Base-by-base conservation (phyloP, 2,113 vertebrate species). In the Polyodon spathula region DNA sequence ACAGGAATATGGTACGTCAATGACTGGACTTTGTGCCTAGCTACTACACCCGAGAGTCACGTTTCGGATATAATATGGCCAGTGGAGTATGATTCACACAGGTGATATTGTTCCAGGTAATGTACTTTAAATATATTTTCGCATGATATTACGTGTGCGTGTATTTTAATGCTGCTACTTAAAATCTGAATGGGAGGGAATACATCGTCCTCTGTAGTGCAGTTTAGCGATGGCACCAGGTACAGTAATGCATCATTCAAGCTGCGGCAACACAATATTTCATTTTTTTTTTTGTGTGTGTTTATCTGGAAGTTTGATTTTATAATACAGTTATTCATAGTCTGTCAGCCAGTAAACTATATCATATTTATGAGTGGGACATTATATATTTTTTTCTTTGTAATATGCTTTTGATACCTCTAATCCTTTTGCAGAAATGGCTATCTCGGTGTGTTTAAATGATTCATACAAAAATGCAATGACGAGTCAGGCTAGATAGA, bases 31-130 rank as follows among this genome's bases (percentile, higher is more conserved):
- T 66, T 12, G 15, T 41, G 63, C 63, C 42, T 78, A 63, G 58
- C 11, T 12, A 12, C 46, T 38, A 44, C 50, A 39, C 63, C 9
- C 55, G 48, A 48, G 38, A n/a, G 39, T 17, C 44, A 50, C 56
- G 51, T 52, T 60, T 63, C 50, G 62, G 52, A 58, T 59, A 17
- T 58, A 42, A 58, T 4, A 9, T 60, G 62, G 41, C 17, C 15
- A n/a, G 44, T 66, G 71, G 78, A 86, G 68, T 63, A 87, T 86
- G 82, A 83, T 86, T 77, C 81, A 79, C 74, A 59, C 79, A 78
- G 74, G 64, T 83, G 38, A 14, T 78, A 63, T 68, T 82, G 50
- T 73, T 74, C 60, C 84, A 86, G 85, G 85, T 86, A 80, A 55
- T 80, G 73, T 43, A 59, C 14, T 7, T 76, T 75, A 70, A 69